Percentiles rank a stretch among this genome's conserved stretches.
These are phyloP conservation scores for Bujurquina vittata DNA, from an alignment of 2,113 vertebrate genomes.

Conservation along the genomic window DNA sequence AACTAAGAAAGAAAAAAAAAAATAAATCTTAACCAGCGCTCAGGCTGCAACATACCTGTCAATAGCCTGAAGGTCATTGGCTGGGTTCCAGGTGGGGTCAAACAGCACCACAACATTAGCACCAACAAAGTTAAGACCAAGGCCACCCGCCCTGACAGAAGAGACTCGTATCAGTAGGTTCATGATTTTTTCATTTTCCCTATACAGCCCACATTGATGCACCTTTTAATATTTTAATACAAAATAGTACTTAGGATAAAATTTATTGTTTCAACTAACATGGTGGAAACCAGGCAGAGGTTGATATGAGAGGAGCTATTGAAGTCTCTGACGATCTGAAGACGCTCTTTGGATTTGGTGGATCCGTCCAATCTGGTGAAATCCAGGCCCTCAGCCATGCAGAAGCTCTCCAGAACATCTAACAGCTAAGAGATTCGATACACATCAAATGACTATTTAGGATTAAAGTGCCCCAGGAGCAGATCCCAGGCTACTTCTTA, in stretches of 20 bases:
- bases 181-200: not conserved
- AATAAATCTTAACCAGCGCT: not conserved
- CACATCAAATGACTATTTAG: not conserved
- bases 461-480: too few species aligned
- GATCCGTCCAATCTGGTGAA: conserved; percentile 92
- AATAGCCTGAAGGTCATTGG: conserved; percentile 96
- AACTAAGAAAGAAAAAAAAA: not conserved
- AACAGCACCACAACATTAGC: conserved; percentile 95
- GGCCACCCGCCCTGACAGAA: conserved; percentile 89
- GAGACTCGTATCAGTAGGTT: not conserved
- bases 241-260: not conserved
- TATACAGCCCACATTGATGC: not conserved
- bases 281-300: conserved; percentile 95
- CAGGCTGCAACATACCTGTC: conserved; percentile 82
- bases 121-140: conserved; percentile 96
- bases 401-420: conserved; percentile 92
- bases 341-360: conserved; percentile 91
- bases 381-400: conserved; percentile 93
- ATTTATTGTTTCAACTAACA: conserved; percentile 81
- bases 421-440: conserved; percentile 77
- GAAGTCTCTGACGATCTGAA: conserved; percentile 93
- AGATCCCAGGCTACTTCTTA: too few species aligned
- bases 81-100: conserved; percentile 98
- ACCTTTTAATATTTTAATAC: not conserved
- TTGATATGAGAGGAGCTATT: conserved; percentile 88